Percentiles rank a stretch among this genome's conserved stretches.
These are phyloP conservation scores for Choloepus didactylus DNA, from an alignment of 2,797 vertebrate genomes.

Conservation along the genomic window DNA sequence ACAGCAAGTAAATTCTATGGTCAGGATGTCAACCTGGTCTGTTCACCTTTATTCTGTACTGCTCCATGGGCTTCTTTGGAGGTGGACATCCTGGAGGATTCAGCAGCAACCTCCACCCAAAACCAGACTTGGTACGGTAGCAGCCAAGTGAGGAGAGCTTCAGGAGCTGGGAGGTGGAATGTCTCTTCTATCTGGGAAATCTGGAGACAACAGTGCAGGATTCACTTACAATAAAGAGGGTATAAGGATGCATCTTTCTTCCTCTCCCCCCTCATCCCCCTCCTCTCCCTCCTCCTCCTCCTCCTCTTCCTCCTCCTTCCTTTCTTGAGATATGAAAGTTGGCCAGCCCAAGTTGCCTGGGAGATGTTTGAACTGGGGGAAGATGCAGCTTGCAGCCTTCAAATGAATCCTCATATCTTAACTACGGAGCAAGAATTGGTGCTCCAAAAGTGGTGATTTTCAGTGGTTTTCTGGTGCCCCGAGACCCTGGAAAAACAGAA, in stretches of 20 bases:
- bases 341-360: neutral
- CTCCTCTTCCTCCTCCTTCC: neutral
- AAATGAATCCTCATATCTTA: neutral
- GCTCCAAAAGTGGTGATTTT: neutral
- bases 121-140: neutral
- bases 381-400: neutral
- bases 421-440: neutral
- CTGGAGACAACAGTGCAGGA: neutral
- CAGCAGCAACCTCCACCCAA: neutral
- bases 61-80: neutral
- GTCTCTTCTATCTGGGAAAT: neutral
- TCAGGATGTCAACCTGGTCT: neutral
- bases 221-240: neutral
- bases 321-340: neutral
- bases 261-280: neutral
- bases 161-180: neutral
- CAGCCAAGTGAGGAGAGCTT: neutral
- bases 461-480: neutral
- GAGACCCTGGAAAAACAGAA: neutral
- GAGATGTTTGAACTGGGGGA: neutral
- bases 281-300: neutral
- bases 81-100: rapidly evolving
- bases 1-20: neutral
- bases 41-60: too few species aligned
- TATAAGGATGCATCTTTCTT: neutral